phyloP scores from a whole-genome alignment of 2,113 vertebrate species.

The Aspiorhynchus laticeps region DNA sequence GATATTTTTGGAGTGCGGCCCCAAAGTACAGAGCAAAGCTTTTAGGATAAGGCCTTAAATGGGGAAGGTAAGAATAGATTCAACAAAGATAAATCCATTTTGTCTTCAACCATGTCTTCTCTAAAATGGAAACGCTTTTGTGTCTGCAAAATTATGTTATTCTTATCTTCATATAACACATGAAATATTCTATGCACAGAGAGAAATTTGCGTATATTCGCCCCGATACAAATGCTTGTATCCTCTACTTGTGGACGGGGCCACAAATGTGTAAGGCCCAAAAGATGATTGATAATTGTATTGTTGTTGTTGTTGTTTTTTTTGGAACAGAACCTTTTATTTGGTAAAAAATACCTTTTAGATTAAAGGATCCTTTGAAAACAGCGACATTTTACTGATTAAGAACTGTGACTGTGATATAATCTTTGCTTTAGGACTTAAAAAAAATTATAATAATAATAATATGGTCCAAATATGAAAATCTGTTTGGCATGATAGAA shows the following conservation, averaged over 20 bases:
- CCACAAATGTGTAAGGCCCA: not conserved
- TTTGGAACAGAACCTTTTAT: not conserved
- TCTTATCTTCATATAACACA: not conserved
- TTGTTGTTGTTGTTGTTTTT: no score
- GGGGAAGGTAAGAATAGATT: slow-evolving; percentile 14
- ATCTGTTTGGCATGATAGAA: not conserved
- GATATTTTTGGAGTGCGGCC: slow-evolving; percentile 16
- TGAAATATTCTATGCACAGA: not conserved
- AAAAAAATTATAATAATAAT: no score
- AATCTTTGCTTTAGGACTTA: not conserved
- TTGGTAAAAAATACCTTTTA: not conserved
- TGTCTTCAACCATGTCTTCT: not conserved
- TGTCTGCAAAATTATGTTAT: not conserved
- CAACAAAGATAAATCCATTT: not conserved
- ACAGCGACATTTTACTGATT: not conserved
- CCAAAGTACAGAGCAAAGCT: slow-evolving; percentile 39
- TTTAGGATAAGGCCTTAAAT: slow-evolving; percentile 20
- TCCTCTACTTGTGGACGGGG: not conserved
- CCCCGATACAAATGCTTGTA: not conserved
- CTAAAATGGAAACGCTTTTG: not conserved
- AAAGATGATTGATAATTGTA: not conserved
- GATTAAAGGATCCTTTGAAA: not conserved
- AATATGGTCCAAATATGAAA: not conserved
- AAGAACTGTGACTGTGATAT: not conserved
- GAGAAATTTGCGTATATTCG: not conserved